These are phyloP conservation scores for Excalfactoria chinensis DNA, from an alignment of 2,113 vertebrate genomes.

Conservation along the genomic window DNA sequence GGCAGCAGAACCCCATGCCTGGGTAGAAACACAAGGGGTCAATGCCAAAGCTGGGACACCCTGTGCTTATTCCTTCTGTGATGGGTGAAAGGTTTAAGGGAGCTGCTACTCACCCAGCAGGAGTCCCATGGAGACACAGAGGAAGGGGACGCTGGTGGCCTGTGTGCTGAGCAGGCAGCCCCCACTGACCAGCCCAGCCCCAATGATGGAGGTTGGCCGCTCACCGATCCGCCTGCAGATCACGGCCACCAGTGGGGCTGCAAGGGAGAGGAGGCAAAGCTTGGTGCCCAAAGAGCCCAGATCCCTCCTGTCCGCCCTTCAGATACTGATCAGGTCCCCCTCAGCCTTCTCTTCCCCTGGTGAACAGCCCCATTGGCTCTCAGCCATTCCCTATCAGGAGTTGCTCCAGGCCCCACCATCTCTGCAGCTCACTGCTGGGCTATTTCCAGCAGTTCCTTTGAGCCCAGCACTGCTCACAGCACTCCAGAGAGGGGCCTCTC, in stretches of 20 bases:
- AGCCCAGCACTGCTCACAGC: too few relatives aligned
- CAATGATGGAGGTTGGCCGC: conserved; percentile 80
- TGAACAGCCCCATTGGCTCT: too few relatives aligned
- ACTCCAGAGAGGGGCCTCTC: too few relatives aligned
- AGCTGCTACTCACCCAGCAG: conserved; percentile 84
- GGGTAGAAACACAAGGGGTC: neutral
- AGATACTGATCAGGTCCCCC: too few relatives aligned
- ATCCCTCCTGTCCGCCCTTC: too few relatives aligned
- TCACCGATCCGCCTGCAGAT: conserved; percentile 83
- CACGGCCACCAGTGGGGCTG: conserved; percentile 84
- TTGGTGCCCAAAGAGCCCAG: neutral
- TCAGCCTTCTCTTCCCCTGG: too few relatives aligned
- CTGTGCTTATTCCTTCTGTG: fast-evolving
- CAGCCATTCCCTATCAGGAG: too few relatives aligned
- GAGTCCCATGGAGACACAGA: conserved; percentile 92
- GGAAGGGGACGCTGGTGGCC: conserved; percentile 85
- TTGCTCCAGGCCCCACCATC: too few relatives aligned
- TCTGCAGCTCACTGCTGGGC: too few relatives aligned
- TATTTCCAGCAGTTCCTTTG: too few relatives aligned
- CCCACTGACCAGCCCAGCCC: conserved; percentile 81
- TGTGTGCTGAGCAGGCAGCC: conserved; percentile 89
- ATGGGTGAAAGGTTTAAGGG: neutral
- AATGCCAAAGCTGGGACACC: fast-evolving
- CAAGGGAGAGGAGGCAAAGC: neutral
- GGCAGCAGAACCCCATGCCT: conserved; percentile 89